These are phyloP conservation scores for Rhinichthys osculus DNA, from an alignment of 2,797 vertebrate species.

Conservation along the genomic window DNA sequence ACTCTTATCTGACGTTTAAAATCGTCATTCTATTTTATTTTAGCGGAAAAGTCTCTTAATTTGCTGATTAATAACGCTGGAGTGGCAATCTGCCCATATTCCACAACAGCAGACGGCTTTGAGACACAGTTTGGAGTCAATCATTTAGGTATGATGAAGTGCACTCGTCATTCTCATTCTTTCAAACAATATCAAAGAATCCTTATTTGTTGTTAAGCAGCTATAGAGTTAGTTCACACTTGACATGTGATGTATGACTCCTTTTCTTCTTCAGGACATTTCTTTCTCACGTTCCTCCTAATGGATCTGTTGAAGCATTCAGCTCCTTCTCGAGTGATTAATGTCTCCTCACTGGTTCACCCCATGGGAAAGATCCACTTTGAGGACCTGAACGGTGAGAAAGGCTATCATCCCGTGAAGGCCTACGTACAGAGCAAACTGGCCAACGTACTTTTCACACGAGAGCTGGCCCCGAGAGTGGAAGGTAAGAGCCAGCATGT, in stretches of 20 bases:
- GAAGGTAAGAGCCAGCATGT: slow-evolving; percentile 66
- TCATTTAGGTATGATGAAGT: slow-evolving; percentile 73
- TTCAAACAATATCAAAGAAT: not conserved
- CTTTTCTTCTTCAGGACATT: slow-evolving; percentile 72
- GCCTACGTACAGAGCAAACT: slow-evolving; percentile 80
- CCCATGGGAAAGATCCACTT: slow-evolving; percentile 79
- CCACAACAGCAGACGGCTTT: slow-evolving; percentile 74
- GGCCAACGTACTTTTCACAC: slow-evolving; percentile 79
- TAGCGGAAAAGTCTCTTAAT: slow-evolving; percentile 77
- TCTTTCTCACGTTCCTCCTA: slow-evolving; percentile 80
- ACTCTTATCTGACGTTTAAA: not conserved
- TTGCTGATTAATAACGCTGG: slow-evolving; percentile 82
- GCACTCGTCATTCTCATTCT: not conserved
- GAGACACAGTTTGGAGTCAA: slow-evolving; percentile 83
- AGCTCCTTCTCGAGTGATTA: slow-evolving; percentile 78
- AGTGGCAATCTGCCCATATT: slow-evolving; percentile 73
- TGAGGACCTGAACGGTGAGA: slow-evolving; percentile 75
- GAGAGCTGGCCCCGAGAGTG: slow-evolving; percentile 74
- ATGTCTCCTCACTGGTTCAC: slow-evolving; percentile 72
- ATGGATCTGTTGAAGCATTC: slow-evolving; percentile 81
- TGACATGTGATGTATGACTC: slow-evolving; percentile 30
- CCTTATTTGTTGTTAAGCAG: slow-evolving; percentile 27
- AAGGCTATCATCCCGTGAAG: slow-evolving; percentile 68
- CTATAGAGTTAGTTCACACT: slow-evolving; percentile 16
- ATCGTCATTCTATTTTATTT: not conserved